phyloP scores from a whole-genome alignment of 2,113 vertebrate species.

The Peromyscus californicus region DNA sequence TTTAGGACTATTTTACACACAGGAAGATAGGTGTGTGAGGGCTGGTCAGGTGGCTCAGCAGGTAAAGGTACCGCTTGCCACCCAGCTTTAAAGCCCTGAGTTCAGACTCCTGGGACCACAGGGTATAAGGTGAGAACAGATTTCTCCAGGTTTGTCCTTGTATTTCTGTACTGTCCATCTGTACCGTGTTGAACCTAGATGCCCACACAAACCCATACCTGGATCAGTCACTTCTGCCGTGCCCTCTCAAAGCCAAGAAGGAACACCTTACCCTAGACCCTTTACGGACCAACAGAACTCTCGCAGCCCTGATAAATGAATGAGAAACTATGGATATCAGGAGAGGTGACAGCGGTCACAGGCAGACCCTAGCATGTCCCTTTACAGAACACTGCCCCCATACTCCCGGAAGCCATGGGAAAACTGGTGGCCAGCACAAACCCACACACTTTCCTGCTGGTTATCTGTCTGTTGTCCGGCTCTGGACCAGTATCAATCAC shows the following conservation, averaged over 20 bases:
- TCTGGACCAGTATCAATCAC: fast-evolving
- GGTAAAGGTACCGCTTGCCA: background rate
- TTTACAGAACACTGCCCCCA: too few species aligned
- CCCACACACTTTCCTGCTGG: background rate
- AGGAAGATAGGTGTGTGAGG: background rate
- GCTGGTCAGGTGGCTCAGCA: too few species aligned
- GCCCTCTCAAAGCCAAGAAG: background rate
- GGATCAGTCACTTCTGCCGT: background rate
- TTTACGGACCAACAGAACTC: background rate
- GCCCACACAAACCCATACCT: background rate
- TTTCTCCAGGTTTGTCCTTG: background rate
- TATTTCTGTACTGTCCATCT: background rate
- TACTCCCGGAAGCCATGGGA: background rate
- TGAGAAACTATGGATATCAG: fast-evolving
- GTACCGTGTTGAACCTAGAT: background rate
- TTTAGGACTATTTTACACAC: background rate
- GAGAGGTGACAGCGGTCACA: background rate
- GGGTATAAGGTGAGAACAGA: background rate
- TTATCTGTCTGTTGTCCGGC: background rate
- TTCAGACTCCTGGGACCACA: too few species aligned
- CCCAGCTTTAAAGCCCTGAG: background rate
- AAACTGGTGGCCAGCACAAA: background rate
- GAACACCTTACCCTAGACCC: background rate
- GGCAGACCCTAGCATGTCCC: background rate
- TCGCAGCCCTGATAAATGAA: too few species aligned